These are phyloP conservation scores for Muntiacus reevesi DNA, from an alignment of 2,113 vertebrate species.

Conservation along the genomic window DNA sequence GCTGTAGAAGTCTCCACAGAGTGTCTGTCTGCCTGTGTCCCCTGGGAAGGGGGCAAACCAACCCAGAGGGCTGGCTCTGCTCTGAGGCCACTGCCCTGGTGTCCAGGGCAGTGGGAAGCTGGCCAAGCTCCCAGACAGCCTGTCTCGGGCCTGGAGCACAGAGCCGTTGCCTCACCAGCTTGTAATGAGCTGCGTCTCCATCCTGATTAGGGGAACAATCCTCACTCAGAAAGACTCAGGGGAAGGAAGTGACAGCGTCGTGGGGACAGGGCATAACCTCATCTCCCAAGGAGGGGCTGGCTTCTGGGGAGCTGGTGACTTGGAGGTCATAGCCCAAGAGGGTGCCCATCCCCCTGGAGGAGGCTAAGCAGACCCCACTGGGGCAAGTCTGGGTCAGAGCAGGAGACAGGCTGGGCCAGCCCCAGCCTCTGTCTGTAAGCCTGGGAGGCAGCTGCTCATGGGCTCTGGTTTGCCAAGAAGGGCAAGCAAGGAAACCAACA, in stretches of 20 bases:
- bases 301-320: slow-evolving; percentile 23
- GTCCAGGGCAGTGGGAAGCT: slow-evolving; percentile 61
- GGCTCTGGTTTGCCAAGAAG: neutral
- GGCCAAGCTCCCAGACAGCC: slow-evolving; percentile 66
- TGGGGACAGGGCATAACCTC: slow-evolving; percentile 57
- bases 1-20: neutral
- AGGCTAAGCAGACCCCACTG: neutral
- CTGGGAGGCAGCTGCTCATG: neutral
- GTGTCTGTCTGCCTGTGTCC: slow-evolving; percentile 48
- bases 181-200: slow-evolving; percentile 61
- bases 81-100: slow-evolving; percentile 41
- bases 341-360: neutral
- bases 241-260: slow-evolving; percentile 48
- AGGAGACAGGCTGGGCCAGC: neutral
- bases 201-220: slow-evolving; percentile 71
- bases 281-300: slow-evolving; percentile 16
- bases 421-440: neutral
- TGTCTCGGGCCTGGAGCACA: slow-evolving; percentile 61
- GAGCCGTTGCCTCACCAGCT: slow-evolving; percentile 56
- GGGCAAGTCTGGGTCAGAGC: slow-evolving; percentile 24
- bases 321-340: slow-evolving; percentile 3
- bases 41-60: slow-evolving; percentile 62
- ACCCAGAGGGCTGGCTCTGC: slow-evolving; percentile 29
- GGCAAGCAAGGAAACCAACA: neutral
- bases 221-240: slow-evolving; percentile 42